Percentiles rank a stretch among this genome's conserved stretches.
phyloP scores from a whole-genome alignment of 2,113 vertebrate species.

The Psammodynastes pulverulentus region DNA sequence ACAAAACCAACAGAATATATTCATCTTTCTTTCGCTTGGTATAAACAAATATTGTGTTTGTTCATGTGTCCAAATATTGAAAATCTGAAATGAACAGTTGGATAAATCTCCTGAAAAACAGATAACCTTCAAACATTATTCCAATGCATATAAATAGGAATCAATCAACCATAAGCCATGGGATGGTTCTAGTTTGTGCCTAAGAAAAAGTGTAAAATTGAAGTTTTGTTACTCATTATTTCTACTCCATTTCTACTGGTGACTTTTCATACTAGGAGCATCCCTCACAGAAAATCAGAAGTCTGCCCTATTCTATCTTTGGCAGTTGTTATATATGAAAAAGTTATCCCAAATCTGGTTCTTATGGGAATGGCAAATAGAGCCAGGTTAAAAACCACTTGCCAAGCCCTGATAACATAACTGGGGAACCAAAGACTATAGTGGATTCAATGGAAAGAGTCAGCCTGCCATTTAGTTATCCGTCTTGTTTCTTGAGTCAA shows the following conservation, averaged over 20 bases:
- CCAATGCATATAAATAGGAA: neutral
- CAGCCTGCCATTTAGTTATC: neutral
- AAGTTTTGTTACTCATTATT: neutral
- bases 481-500: neutral
- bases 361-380: neutral
- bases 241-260: neutral
- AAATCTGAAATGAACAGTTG: neutral
- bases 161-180: neutral
- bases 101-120: slow-evolving; percentile 10
- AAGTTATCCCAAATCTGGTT: neutral
- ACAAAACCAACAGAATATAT: neutral
- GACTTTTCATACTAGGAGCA: no score
- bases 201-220: neutral
- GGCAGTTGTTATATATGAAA: neutral
- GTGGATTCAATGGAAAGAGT: neutral
- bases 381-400: neutral
- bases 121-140: slow-evolving; percentile 12
- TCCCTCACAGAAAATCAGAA: neutral
- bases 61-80: neutral
- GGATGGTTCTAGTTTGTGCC: slow-evolving; percentile 8
- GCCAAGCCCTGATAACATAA: neutral
- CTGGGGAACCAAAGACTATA: neutral
- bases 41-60: no score
- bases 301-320: neutral
- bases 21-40: neutral